A percentile compares a stretch with the other conserved stretches of the same genome.
Conservation (phyloP, 2,888 invertebrate species). For the Saturnia japonica region DNA sequence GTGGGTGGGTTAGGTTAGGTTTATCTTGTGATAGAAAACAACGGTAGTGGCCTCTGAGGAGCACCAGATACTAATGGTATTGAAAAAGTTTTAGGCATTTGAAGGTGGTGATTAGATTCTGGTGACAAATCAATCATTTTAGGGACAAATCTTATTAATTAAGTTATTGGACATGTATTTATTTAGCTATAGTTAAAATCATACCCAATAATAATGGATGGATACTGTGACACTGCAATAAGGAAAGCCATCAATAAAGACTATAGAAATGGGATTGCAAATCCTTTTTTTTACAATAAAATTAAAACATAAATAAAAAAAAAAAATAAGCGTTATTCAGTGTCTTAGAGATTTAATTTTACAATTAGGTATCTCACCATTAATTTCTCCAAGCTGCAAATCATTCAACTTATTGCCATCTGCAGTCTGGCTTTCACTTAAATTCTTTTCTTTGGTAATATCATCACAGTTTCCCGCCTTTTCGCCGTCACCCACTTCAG, state of each 20-base stretch:
- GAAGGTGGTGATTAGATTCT: no score
- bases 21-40: no score
- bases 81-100: no score
- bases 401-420: conserved; percentile 44
- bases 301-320: background rate
- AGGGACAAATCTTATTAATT: no score
- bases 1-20: no score
- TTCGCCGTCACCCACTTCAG: conserved; percentile 43
- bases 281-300: background rate
- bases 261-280: background rate
- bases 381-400: conserved; percentile 42
- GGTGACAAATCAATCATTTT: no score
- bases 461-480: conserved; percentile 71
- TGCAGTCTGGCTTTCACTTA: conserved; percentile 51
- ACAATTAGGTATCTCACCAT: conserved; percentile 52
- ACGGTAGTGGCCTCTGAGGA: no score
- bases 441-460: conserved; percentile 75
- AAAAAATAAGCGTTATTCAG: background rate
- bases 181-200: no score
- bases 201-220: no score
- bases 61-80: no score
- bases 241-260: background rate
- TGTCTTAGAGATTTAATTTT: background rate
- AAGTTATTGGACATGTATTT: no score
- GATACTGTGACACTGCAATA: background rate